Evolutionary conservation across 2,113 vertebrate genomes (phyloP).

Genomic region (Cinclus mexicanus): DNA sequence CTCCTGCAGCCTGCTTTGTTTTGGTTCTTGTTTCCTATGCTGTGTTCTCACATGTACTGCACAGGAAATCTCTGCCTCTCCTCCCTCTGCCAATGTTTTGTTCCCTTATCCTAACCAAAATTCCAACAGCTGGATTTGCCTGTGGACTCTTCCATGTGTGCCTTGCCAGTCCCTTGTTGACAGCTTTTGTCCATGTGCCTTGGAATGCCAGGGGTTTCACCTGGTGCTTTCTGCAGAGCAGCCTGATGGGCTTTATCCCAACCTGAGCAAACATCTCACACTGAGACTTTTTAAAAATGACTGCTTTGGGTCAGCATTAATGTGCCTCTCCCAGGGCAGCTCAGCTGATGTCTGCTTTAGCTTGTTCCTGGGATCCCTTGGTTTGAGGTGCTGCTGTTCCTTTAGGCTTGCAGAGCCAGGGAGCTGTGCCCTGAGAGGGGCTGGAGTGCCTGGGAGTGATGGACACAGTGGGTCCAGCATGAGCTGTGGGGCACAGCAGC

Average conservation of each 20-base stretch:
- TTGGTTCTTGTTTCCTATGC: neutral
- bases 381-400: neutral
- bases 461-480: neutral
- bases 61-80: slow-evolving; percentile 9
- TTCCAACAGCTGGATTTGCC: neutral
- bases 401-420: neutral
- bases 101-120: neutral
- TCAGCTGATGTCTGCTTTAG: neutral
- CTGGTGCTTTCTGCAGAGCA: neutral
- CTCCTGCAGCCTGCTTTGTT: neutral
- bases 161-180: neutral
- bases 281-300: rapidly evolving
- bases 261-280: neutral
- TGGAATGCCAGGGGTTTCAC: neutral
- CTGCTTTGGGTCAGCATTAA: neutral
- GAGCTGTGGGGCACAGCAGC: neutral
- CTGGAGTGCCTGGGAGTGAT: neutral
- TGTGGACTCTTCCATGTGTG: neutral
- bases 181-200: neutral
- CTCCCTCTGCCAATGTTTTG: neutral
- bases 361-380: neutral
- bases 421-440: neutral
- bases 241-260: neutral
- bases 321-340: neutral
- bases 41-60: neutral